phyloP scores from a whole-genome alignment of 1,140 invertebrate species.

The Holotrichia oblita region DNA sequence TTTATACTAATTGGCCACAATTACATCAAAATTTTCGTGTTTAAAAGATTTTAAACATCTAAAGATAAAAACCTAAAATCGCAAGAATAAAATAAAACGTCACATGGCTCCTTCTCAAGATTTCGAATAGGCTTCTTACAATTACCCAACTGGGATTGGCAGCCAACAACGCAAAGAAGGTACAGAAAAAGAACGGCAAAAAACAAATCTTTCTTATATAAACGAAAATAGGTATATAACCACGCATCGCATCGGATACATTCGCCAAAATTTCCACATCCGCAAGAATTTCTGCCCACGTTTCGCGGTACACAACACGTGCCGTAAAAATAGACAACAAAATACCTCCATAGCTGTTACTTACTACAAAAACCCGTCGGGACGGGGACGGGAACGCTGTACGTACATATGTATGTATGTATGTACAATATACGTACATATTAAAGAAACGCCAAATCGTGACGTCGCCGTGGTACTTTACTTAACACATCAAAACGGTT shows the following conservation, averaged over 20 bases:
- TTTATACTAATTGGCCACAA: no score
- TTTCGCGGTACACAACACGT: constrained; percentile 8
- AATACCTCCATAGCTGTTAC: background rate
- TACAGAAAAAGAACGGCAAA: background rate
- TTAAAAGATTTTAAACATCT: no score
- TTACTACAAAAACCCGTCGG: no score
- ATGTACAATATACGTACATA: background rate
- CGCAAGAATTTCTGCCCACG: constrained; percentile 19
- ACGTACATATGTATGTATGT: background rate
- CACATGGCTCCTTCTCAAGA: no score
- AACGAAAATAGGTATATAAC: background rate
- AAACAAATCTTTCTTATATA: background rate
- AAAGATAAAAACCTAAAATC: no score
- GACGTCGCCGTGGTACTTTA: background rate
- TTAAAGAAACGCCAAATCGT: background rate
- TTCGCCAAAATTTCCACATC: constrained; percentile 20
- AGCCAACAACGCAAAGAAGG: no score
- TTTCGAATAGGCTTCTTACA: no score
- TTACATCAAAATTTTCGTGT: no score
- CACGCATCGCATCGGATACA: background rate
- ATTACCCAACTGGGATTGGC: no score
- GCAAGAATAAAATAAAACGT: no score
- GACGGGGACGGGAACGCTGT: background rate
- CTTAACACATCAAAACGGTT: background rate
- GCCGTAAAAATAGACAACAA: constrained; percentile 20